Base-by-base conservation (phyloP, 2,113 vertebrate species). In the Dipodomys merriami region DNA sequence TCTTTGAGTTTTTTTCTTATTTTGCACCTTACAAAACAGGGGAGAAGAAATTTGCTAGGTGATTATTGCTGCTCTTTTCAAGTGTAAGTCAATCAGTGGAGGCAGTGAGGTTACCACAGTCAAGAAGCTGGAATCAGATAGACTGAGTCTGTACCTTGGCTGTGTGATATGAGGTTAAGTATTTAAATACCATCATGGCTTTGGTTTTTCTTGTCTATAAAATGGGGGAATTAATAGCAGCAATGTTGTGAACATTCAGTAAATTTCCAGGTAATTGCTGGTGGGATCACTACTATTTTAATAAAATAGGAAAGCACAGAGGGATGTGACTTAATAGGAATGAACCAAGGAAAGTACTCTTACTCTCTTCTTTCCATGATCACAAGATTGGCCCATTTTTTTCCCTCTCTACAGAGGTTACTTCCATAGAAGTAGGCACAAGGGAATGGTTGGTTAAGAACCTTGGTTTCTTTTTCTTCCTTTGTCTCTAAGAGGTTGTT, bases 391-490 rank as follows among this genome's bases (percentile, higher is more conserved):
- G 20, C 12, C 78, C 19, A 30, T 39, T 60, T 60, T 83, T 44
- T 10, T 74, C 29, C 29, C 88, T 0, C 0, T n/a, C 57, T 88
- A 29, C 67, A 39, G 67, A n/a, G 74, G 22, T 27, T 83, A 73
- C 29, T 60, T 53, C 23, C 10, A 69, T 3, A 74, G 76, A 86
- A 86, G 44, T 27, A 46, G 81, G 33, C 53, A 79, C 39, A 83
- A 2, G 88, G 35, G 44, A 71, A 30, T 62, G 29, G 68, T 86
- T 93, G 76, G 71, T n/a, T 18, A 6, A 62, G 64, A 30, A 65
- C 10, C 19, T 76, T 88, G 49, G 12, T 81, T 96, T 93, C 20
- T 68, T 91, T 93, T 88, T 53, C n/a, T 81, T 39, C 39, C 53
- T 35, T 90, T 69, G 33, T 90, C 83, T 82, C 67, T 2, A 76